Conservation (phyloP, 2,888 invertebrate species). For the Drosophila tanythrix region DNA sequence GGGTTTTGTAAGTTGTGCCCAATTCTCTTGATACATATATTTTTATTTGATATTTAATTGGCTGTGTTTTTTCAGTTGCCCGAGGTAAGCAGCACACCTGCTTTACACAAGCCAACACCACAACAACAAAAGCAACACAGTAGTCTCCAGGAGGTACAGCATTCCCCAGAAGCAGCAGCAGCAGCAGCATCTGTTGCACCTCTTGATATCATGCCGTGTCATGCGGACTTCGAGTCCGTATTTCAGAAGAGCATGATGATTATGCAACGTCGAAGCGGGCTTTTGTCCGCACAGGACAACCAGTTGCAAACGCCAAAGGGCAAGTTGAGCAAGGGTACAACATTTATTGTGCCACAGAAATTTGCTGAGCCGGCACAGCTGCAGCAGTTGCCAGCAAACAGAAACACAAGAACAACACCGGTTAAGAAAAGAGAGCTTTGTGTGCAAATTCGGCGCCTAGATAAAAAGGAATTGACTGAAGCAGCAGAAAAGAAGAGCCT, state of each 20-base stretch:
- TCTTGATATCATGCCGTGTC: background rate
- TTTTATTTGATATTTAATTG: background rate
- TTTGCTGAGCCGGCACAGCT: background rate
- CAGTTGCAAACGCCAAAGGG: background rate
- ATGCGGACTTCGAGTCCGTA: slow-evolving; percentile 16
- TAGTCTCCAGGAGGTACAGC: too few species aligned
- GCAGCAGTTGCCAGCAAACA: background rate
- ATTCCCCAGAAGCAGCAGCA: background rate
- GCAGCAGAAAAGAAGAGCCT: background rate
- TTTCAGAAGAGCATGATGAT: slow-evolving; percentile 1
- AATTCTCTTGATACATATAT: background rate
- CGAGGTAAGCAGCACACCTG: slow-evolving; percentile 39
- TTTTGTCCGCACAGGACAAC: background rate
- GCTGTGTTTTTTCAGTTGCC: slow-evolving; percentile 32
- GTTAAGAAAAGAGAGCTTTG: background rate
- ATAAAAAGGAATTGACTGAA: background rate
- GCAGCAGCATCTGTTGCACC: background rate
- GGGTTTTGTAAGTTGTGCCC: slow-evolving; percentile 26
- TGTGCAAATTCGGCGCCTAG: slow-evolving; percentile 7
- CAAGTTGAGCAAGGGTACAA: background rate
- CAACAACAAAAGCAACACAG: background rate
- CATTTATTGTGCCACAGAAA: background rate
- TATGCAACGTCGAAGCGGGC: background rate
- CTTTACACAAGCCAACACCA: background rate
- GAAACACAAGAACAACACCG: background rate